Evolutionary conservation across 2,113 vertebrate genomes (phyloP), one percentile per base, ranked within the genome.

Genomic region (Apistogramma diplotaenia): DNA sequence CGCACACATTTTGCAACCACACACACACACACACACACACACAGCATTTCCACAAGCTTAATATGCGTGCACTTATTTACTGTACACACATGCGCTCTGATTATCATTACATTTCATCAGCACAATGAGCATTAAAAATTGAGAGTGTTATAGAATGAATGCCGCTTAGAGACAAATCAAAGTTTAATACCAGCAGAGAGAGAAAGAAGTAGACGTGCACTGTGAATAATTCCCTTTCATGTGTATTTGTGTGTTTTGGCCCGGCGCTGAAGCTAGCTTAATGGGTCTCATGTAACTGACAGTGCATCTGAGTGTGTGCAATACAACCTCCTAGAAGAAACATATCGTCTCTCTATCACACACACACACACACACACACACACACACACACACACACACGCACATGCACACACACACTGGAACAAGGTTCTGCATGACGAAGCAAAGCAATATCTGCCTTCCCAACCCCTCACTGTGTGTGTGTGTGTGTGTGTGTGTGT

Each of bases 161-260:
- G 87, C 9, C 33, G 86, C 92, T 88, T 55, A 40, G 76, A 92
- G 91, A 92, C 80, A 86, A 92, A 94, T 93, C 82, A 92, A 94
- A 93, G 79, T 90, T 92, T 92, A 81, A 94, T 93, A 87, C 86
- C 49, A 61, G 70, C 46, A 73, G 18, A 23, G 60, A 56, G 60
- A 25, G 43, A 56, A 29, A 57, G 27, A 18, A 75, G 76, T 19
- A 76, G 80, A 85, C 72, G 71, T 72, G 73, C 4, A 23, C 56
- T 65, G 83, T 93, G 84, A 94, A 95, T 94, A 90, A 94, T 94
- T 95, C 93, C 58, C 81, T 92, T 90, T 94, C 82, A 93, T 93
- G 74, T 84, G 85, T 84, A 76, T 85, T 81, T 91, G 83, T 85
- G 55, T 83, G 60, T 81, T 79, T 79, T 75, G 33, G 15, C 56